Evolutionary conservation across 2,113 vertebrate genomes (phyloP).

Genomic region (Vidua macroura): DNA sequence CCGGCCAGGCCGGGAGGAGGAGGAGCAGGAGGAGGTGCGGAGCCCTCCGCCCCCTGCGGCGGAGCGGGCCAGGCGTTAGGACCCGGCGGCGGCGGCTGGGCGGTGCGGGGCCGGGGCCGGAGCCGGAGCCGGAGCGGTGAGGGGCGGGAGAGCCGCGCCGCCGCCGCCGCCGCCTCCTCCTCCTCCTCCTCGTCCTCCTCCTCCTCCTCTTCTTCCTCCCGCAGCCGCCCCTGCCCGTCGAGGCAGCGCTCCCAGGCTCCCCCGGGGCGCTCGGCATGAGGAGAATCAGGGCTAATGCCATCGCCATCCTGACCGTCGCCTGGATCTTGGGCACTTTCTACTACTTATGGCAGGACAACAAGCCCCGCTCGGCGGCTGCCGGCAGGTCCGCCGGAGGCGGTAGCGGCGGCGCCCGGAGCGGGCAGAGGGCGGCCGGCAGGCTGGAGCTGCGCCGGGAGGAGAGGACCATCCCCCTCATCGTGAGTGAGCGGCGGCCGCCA

Average conservation of each 20-base stretch:
- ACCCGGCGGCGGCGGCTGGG: constrained; percentile 64
- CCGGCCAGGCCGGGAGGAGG: not conserved
- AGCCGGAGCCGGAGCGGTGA: not conserved
- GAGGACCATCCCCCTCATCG: constrained; percentile 86
- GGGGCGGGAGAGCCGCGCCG: not conserved
- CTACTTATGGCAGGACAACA: constrained; percentile 99
- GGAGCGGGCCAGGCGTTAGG: constrained; percentile 70
- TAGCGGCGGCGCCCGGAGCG: constrained; percentile 56
- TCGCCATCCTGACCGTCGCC: constrained; percentile 94
- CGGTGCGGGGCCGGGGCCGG: not conserved
- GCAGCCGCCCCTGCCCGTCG: not conserved
- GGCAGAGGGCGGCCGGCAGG: constrained; percentile 75
- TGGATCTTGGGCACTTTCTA: constrained; percentile 99
- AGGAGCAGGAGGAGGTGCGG: not conserved
- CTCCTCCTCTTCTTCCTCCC: not conserved
- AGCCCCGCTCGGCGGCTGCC: constrained; percentile 82
- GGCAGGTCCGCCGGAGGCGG: constrained; percentile 67
- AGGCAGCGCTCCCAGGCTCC: constrained; percentile 26
- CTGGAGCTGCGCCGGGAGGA: constrained; percentile 87
- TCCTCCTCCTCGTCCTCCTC: not conserved
- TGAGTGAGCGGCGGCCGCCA: constrained; percentile 72
- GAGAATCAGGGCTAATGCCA: constrained; percentile 97
- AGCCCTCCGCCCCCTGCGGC: constrained; percentile 41
- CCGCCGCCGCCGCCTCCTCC: not conserved
- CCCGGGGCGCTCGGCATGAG: constrained; percentile 86